Conservation (phyloP, 2,797 vertebrate species). For the Coilia nasus region DNA sequence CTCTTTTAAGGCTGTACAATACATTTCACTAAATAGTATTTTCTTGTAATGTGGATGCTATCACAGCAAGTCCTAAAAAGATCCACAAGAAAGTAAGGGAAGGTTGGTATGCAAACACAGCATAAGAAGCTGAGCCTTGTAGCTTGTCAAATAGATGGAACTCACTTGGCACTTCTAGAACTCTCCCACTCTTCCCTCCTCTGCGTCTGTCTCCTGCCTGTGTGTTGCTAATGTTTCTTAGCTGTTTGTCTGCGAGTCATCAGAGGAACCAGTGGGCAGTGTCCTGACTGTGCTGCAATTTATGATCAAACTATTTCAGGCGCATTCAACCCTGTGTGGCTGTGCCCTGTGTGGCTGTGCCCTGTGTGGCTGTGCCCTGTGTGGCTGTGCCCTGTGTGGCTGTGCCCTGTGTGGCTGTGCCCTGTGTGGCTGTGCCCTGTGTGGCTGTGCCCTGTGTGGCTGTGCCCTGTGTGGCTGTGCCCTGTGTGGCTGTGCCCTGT, state of each 20-base stretch:
- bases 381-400: neutral
- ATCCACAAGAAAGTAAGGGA: neutral
- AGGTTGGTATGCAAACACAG: neutral
- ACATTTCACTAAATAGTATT: neutral
- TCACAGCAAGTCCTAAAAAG: neutral
- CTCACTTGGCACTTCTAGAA: neutral
- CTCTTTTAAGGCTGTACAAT: neutral
- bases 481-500: constrained; percentile 1
- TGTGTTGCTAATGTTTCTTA: constrained; percentile 16
- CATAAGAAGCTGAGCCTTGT: neutral
- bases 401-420: constrained; percentile 2
- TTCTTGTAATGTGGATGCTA: neutral
- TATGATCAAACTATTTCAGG: constrained; percentile 25
- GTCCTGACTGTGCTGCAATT: constrained; percentile 11
- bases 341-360: neutral
- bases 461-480: constrained; percentile 2
- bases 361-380: neutral
- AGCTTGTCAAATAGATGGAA: neutral
- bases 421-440: constrained; percentile 1
- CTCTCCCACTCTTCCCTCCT: neutral
- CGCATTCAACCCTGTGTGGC: too few relatives aligned
- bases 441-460: neutral
- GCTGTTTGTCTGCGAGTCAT: neutral
- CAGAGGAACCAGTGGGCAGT: constrained; percentile 9
- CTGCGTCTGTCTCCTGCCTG: neutral